Base-by-base conservation (phyloP, 2,888 invertebrate genomes). In the Xestia rhomboidea region DNA sequence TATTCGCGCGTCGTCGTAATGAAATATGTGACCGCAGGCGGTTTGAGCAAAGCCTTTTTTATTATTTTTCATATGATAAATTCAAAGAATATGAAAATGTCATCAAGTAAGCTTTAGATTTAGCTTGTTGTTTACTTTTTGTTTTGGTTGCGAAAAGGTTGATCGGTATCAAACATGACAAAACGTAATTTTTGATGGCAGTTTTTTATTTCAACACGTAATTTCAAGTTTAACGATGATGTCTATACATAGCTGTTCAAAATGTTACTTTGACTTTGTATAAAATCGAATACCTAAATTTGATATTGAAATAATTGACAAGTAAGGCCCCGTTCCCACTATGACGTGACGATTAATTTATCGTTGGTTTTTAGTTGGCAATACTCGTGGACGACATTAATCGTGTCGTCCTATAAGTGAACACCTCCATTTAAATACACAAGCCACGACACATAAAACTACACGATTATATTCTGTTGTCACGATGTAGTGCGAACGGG, bases 1-100 rank as follows among this genome's bases (percentile, higher is more conserved):
- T 87, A 88, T 86, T 89, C 87, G 84, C 85, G 86, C 80, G 84
- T 74, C 82, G 88, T 88, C 83, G 88, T 89, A 91, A 91, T 92
- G 90, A 92, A 92, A 91, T 91, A 92, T 91, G 89, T 90, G 89
- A 87, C 92, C 91, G 90, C 91, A 91, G 91, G 92, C 91, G 91
- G 84, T 87, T 88, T 83, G 82, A 86, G 85, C 79, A 87, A 88
- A 88, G 84, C 81, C 87, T 86, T 90, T 87, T 84, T 86, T 88
- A 85, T 88, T 81, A 85, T 86, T 89, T 79, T 88, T 80, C 76
- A 68, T 72, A 73, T 73, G 82, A 88, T 83, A 80, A 82, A 81
- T 88, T 83, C 84, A 68, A 73, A 77, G 70, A 80, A 82, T 83
- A 87, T 84, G 75, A 85, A 86, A 87, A 77, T 77, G 76, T 66